These are phyloP conservation scores for Neopipo cinnamomea DNA, from an alignment of 2,113 vertebrate genomes.

Conservation along the genomic window DNA sequence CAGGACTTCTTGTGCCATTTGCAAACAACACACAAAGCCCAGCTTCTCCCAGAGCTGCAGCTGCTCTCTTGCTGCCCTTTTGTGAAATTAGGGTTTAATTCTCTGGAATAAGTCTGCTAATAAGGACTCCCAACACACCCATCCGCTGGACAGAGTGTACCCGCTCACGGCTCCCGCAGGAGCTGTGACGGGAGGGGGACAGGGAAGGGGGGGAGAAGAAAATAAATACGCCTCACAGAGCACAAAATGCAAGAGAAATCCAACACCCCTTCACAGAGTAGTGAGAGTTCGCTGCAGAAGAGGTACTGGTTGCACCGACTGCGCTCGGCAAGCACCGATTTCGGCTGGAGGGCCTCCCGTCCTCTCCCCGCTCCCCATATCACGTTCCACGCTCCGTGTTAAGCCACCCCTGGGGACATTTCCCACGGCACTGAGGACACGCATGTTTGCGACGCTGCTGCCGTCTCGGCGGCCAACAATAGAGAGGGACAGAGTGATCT, in stretches of 20 bases:
- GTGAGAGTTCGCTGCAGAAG: slow-evolving; percentile 59
- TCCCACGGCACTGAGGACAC: slow-evolving; percentile 22
- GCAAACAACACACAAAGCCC: neutral
- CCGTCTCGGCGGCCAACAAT: neutral
- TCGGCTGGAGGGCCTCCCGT: neutral
- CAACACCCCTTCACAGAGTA: slow-evolving; percentile 48
- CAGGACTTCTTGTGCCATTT: slow-evolving; percentile 27
- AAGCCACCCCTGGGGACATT: slow-evolving; percentile 53
- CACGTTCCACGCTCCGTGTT: slow-evolving; percentile 54
- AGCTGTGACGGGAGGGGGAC: neutral
- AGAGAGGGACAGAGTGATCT: slow-evolving; percentile 51
- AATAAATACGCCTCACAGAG: neutral
- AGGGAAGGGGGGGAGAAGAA: neutral
- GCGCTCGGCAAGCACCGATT: neutral
- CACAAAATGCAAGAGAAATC: slow-evolving; percentile 54
- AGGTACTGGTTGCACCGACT: neutral
- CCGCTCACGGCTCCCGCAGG: neutral
- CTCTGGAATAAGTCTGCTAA: slow-evolving; percentile 40
- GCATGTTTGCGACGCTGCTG: neutral
- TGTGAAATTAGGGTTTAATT: slow-evolving; percentile 49
- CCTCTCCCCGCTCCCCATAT: slow-evolving; percentile 8
- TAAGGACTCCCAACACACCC: neutral
- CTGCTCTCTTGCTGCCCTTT: slow-evolving; percentile 8
- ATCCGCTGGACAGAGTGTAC: neutral
- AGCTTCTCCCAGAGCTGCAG: neutral